Evolutionary conservation across 2,888 invertebrate genomes (phyloP), one percentile per base, ranked within the genome.

Genomic region (Yponomeuta cagnagella): DNA sequence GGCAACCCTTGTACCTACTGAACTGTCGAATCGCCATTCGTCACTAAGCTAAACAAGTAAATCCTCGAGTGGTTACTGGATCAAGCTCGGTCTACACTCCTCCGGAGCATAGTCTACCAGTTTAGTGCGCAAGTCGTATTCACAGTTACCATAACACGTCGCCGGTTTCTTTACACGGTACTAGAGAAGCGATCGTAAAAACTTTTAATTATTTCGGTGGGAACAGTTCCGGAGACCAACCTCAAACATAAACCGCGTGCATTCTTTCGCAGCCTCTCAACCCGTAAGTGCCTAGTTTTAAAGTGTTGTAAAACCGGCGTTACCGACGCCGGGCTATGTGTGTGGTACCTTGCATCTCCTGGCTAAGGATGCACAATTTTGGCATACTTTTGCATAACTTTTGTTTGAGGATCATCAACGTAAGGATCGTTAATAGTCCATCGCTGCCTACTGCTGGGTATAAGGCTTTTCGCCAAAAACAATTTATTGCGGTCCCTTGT

Each of bases 141-240:
- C 77, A 77, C 77, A 83, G 70, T 65, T 65, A 65, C 64, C 70
- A 65, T 70, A 70, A 48, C 70, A 48, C 70, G 70, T 70, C 70
- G 37, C 37, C 15, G 52, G 64, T 70, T 85, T 77, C 79, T 85
- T 86, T 86, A 84, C 85, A 85, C 81, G 80, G 79, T 77, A 78
- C 81, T 81, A 76, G 79, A 81, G 80, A 80, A 77, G 81, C 72
- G 83, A 81, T 85, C 86, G 85, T 90, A 89, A 91, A 90, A 90
- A 88, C 85, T 91, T 89, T 90, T 89, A 89, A 90, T 91, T 90
- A 89, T 91, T 90, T 87, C 79, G 79, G 81, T 79, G 82, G 79
- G 85, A 86, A 86, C 83, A 83, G 82, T 84, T 78, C 77, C 78
- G 78, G 82, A 86, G 82, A 84, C 72, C 70, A 68, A 69, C 86